These are phyloP conservation scores for Mastomys coucha DNA, from an alignment of 2,113 vertebrate genomes.

Conservation along the genomic window DNA sequence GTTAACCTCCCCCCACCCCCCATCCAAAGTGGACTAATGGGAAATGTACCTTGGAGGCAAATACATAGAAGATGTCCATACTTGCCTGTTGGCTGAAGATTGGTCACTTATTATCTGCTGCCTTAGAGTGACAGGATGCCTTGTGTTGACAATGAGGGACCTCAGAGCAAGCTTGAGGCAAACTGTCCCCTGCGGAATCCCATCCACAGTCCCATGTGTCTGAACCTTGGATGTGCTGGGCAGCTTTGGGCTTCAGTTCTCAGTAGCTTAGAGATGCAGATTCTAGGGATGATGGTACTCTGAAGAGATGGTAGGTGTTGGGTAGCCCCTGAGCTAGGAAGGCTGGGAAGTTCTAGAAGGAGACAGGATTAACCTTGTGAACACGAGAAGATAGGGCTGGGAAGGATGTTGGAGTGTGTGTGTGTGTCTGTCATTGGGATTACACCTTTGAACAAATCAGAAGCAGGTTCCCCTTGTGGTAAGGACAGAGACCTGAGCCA, in stretches of 20 bases:
- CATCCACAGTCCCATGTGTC: not conserved
- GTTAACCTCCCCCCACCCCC: no score
- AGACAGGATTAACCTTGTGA: not conserved
- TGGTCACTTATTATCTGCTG: not conserved
- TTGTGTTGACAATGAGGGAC: not conserved
- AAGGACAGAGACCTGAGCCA: not conserved
- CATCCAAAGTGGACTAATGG: not conserved
- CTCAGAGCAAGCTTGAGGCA: not conserved
- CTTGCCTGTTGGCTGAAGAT: not conserved
- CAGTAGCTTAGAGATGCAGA: not conserved
- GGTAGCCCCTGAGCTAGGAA: not conserved
- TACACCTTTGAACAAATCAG: not conserved
- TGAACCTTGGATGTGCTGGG: not conserved
- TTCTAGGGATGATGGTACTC: not conserved
- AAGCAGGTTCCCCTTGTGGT: not conserved
- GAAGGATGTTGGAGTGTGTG: not conserved
- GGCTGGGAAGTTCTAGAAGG: not conserved
- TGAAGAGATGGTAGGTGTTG: not conserved
- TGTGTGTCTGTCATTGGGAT: not conserved
- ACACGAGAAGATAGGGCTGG: not conserved
- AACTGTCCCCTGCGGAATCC: not conserved
- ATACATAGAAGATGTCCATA: not conserved
- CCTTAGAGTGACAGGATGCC: not conserved
- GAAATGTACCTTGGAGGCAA: not conserved
- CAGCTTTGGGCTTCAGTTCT: not conserved